A percentile compares a stretch with the other conserved stretches of the same genome.
These are phyloP conservation scores for Chrysopa pallens DNA, from an alignment of 1,140 invertebrate species.

Conservation along the genomic window DNA sequence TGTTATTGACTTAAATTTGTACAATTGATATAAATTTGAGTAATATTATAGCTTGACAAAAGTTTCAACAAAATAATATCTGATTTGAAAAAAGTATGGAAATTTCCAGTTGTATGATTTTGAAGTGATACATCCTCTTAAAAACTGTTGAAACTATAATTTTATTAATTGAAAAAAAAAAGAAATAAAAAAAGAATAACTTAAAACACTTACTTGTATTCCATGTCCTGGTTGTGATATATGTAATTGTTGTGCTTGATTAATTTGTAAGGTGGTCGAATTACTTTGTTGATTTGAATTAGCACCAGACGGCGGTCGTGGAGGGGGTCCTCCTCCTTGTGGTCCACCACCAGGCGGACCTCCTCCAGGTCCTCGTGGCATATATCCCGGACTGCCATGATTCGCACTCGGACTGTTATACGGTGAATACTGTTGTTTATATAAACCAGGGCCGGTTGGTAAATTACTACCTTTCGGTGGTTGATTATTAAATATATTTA, in stretches of 20 bases:
- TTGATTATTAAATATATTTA: conserved; percentile 20
- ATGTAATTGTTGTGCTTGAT: conserved; percentile 71
- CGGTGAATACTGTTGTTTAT: conserved; percentile 44
- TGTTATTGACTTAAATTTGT: no score
- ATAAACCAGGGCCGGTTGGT: conserved; percentile 17
- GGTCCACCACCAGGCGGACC: conserved; percentile 19
- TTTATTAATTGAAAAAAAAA: conserved; percentile 2
- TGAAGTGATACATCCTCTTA: no score
- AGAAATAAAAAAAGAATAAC: conserved; percentile 1
- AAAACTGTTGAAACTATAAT: background rate
- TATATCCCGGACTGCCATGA: conserved; percentile 43
- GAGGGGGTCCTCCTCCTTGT: conserved; percentile 28
- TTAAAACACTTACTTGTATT: conserved; percentile 40
- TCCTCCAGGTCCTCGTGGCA: conserved; percentile 24
- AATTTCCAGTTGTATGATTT: no score
- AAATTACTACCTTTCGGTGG: conserved; percentile 26
- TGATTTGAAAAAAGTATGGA: no score
- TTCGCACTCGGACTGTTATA: conserved; percentile 41
- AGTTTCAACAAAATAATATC: no score
- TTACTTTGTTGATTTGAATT: conserved; percentile 19
- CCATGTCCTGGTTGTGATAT: conserved; percentile 51
- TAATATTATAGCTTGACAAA: no score
- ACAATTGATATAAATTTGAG: no score
- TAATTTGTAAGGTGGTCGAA: conserved; percentile 51
- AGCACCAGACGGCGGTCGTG: conserved; percentile 38